phyloP scores from a whole-genome alignment of 1,140 invertebrate species.

The Coenobita brevimanus region DNA sequence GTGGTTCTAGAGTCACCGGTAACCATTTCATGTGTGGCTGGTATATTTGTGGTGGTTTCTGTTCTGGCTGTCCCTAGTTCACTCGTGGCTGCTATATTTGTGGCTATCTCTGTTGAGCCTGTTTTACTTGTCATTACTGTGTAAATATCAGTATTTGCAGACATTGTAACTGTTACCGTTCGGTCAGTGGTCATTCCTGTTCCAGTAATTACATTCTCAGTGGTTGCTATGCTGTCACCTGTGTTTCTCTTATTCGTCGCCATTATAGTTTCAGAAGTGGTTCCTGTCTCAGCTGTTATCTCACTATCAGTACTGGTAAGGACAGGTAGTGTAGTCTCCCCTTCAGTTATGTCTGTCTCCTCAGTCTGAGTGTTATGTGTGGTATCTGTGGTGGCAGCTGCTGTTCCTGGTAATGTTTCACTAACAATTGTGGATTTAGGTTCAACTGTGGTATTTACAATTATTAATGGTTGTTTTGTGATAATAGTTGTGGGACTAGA shows the following conservation, averaged over 20 bases:
- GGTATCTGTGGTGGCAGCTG: neutral
- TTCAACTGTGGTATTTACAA: neutral
- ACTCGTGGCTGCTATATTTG: too few species aligned
- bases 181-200: too few species aligned
- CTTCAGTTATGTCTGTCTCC: neutral
- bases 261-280: neutral
- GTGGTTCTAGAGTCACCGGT: too few species aligned
- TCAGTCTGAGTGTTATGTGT: neutral
- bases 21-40: too few species aligned
- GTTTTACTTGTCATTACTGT: too few species aligned
- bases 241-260: too few species aligned
- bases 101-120: neutral
- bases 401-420: constrained; percentile 9
- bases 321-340: neutral
- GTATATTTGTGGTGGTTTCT: neutral
- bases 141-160: too few species aligned
- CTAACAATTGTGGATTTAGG: neutral
- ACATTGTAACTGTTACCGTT: too few species aligned
- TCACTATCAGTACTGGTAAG: neutral
- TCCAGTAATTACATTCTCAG: too few species aligned
- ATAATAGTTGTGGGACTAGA: neutral
- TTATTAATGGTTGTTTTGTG: neutral
- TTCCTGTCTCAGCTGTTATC: neutral
- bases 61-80: neutral
- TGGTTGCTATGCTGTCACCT: too few species aligned